Evolutionary conservation across 2,888 invertebrate genomes (phyloP).

Genomic region (Desoria tigrina): DNA sequence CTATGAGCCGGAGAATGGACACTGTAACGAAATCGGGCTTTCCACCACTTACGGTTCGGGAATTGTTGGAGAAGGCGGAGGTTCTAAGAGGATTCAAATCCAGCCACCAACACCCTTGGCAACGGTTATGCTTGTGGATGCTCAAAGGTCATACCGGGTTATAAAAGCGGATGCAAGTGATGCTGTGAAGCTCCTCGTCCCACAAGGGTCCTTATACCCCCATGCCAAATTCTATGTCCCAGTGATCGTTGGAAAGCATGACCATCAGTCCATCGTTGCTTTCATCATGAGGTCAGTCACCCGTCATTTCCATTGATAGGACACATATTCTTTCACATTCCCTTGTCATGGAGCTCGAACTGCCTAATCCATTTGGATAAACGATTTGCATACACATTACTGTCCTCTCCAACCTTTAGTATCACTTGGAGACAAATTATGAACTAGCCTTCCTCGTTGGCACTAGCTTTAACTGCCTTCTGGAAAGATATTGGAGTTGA

Average conservation of each 20-base stretch:
- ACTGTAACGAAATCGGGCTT: constrained; percentile 53
- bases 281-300: constrained; percentile 79
- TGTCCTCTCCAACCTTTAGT: too few relatives aligned
- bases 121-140: constrained; percentile 69
- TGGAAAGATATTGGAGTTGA: too few relatives aligned
- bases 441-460: too few relatives aligned
- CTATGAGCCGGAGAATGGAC: constrained; percentile 69
- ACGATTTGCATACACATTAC: too few relatives aligned
- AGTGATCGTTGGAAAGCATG: constrained; percentile 76
- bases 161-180: constrained; percentile 73
- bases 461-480: too few relatives aligned
- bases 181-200: constrained; percentile 79
- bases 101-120: constrained; percentile 69
- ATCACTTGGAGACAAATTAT: constrained; percentile 4
- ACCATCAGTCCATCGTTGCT: constrained; percentile 66
- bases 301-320: background rate
- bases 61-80: constrained; percentile 68
- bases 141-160: constrained; percentile 79
- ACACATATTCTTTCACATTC: too few relatives aligned
- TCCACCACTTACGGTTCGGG: constrained; percentile 56
- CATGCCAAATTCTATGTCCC: constrained; percentile 87
- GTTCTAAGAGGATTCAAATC: constrained; percentile 65
- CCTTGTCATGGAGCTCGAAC: too few relatives aligned
- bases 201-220: constrained; percentile 85
- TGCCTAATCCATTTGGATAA: too few relatives aligned